Conservation (phyloP, 2,888 invertebrate species). For the Nudaria mundana region DNA sequence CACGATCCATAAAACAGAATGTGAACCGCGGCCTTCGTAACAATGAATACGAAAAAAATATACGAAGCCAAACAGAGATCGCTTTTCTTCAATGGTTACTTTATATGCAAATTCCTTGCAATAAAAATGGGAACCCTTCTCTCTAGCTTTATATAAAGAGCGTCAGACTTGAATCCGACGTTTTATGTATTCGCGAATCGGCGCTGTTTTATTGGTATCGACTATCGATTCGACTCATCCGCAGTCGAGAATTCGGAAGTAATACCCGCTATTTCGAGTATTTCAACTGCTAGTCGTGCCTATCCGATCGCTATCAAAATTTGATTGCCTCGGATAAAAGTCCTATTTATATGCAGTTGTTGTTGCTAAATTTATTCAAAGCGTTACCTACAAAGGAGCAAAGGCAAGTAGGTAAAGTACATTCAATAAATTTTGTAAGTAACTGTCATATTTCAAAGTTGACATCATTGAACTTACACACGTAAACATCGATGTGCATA, state of each 20-base stretch:
- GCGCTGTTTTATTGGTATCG: conserved; percentile 76
- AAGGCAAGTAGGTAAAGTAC: conserved; percentile 26
- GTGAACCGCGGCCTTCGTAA: conserved; percentile 68
- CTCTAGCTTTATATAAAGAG: conserved; percentile 74
- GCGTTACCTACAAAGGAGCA: conserved; percentile 31
- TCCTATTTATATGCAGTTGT: conserved; percentile 57
- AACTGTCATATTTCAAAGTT: conserved; percentile 30
- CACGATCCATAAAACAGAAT: conserved; percentile 68
- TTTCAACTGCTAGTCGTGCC: conserved; percentile 63
- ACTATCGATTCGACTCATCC: conserved; percentile 69
- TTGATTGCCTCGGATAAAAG: conserved; percentile 61
- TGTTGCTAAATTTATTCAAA: conserved; percentile 39
- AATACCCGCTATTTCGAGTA: conserved; percentile 65
- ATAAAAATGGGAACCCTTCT: conserved; percentile 79
- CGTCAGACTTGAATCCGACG: conserved; percentile 73
- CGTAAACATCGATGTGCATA: conserved; percentile 28
- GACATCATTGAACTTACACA: conserved; percentile 33
- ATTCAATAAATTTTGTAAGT: conserved; percentile 28
- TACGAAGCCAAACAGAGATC: conserved; percentile 70
- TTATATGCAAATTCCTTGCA: conserved; percentile 79
- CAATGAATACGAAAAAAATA: conserved; percentile 76
- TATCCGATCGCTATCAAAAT: conserved; percentile 69
- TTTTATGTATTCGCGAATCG: conserved; percentile 80
- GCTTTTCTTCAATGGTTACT: conserved; percentile 81
- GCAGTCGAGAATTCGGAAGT: conserved; percentile 70